These are phyloP conservation scores for Anastatus disparis DNA, from an alignment of 1,140 invertebrate genomes.

Conservation along the genomic window DNA sequence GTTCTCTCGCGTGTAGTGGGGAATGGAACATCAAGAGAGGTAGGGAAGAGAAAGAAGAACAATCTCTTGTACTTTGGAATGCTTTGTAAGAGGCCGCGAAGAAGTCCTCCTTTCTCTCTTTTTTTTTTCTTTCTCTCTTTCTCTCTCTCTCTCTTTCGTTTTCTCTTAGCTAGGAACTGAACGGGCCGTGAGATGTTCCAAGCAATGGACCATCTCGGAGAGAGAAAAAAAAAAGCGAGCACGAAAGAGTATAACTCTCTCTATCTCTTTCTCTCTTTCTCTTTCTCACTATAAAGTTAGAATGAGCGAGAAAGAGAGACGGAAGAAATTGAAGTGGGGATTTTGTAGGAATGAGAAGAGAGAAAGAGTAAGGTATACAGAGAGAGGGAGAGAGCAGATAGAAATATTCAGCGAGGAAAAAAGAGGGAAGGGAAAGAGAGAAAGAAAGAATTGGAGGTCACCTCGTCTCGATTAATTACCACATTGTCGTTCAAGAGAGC, in stretches of 20 bases:
- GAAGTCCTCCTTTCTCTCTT: conserved; percentile 37
- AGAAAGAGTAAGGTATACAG: conserved; percentile 34
- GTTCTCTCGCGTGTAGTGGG: conserved; percentile 31
- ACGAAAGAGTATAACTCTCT: conserved; percentile 1
- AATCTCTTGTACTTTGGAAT: conserved; percentile 65
- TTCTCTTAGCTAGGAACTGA: conserved; percentile 48
- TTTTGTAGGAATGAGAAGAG: background rate
- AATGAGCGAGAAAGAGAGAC: conserved; percentile 10
- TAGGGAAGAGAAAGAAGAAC: conserved; percentile 53
- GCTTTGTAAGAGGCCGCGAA: conserved; percentile 68
- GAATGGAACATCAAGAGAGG: conserved; percentile 15
- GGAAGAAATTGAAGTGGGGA: background rate
- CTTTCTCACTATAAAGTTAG: background rate
- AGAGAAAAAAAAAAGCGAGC: conserved; percentile 52
- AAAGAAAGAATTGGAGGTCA: conserved; percentile 55
- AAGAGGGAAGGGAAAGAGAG: conserved; percentile 42
- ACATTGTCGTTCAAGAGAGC: conserved; percentile 61
- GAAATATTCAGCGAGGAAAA: conserved; percentile 41
- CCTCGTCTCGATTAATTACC: conserved; percentile 67
- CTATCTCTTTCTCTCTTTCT: conserved; percentile 6
- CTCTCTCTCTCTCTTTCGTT: conserved; percentile 12
- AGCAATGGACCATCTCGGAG: conserved; percentile 57
- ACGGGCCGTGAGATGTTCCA: conserved; percentile 55
- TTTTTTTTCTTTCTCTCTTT: conserved; percentile 17
- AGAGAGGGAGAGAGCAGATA: conserved; percentile 18